A percentile compares a stretch with the other conserved stretches of the same genome.
These are phyloP conservation scores for Hippocampus comes DNA, from an alignment of 2,113 vertebrate genomes.

Conservation along the genomic window DNA sequence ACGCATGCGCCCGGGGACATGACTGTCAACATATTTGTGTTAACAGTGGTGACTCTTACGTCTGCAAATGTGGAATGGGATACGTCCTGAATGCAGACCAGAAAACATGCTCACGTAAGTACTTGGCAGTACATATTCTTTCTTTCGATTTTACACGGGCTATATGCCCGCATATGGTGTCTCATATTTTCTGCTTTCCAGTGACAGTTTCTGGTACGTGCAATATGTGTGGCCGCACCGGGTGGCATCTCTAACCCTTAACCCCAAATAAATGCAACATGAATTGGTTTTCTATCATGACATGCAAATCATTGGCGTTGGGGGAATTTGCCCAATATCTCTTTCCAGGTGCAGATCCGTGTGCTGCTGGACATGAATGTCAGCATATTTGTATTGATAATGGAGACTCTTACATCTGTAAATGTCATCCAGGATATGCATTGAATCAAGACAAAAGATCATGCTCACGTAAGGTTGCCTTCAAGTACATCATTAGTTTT, in stretches of 20 bases:
- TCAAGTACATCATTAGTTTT: not conserved
- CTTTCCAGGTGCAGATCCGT: constrained; percentile 50
- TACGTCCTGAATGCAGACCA: constrained; percentile 71
- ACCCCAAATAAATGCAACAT: too few relatives aligned
- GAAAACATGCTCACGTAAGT: constrained; percentile 68
- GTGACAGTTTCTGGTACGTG: not conserved
- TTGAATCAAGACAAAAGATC: constrained; percentile 73
- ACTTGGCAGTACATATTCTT: not conserved
- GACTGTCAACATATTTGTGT: constrained; percentile 74
- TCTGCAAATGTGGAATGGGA: constrained; percentile 68
- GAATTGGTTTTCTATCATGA: not conserved
- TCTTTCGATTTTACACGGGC: not conserved
- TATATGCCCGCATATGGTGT: too few relatives aligned
- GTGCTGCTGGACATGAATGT: constrained; percentile 64
- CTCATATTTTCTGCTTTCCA: not conserved
- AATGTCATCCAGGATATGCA: constrained; percentile 66
- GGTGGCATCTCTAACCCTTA: not conserved
- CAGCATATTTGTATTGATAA: constrained; percentile 69
- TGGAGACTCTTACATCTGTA: constrained; percentile 53
- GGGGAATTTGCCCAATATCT: not conserved
- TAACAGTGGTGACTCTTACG: constrained; percentile 43
- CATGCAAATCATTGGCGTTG: not conserved
- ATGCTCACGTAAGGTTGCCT: constrained; percentile 56
- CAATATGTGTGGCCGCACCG: not conserved
- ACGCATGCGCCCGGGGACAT: constrained; percentile 60